A percentile compares a stretch with the other conserved stretches of the same genome.
Conservation (phyloP, 2,113 vertebrate species). For the Campylomormyrus numenius region DNA sequence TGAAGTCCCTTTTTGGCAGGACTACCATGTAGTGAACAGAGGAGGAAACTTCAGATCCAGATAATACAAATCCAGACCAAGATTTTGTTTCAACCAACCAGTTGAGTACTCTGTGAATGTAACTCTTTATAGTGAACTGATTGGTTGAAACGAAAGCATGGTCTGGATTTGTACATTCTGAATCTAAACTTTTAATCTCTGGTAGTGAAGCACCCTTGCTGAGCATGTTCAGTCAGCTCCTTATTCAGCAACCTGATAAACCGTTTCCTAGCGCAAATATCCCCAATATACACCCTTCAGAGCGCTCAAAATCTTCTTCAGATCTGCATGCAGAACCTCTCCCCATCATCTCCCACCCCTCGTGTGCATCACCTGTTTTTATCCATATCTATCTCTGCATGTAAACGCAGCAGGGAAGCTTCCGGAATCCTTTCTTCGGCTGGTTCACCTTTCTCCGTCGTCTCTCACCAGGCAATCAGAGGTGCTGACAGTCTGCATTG, state of each 20-base stretch:
- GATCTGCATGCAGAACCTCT: background rate
- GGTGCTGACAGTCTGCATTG: background rate
- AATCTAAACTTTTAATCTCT: no score
- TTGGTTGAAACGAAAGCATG: no score
- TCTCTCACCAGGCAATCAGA: background rate
- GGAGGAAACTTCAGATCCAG: no score
- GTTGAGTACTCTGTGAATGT: no score
- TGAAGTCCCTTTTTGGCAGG: background rate
- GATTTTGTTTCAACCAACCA: no score
- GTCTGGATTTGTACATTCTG: no score
- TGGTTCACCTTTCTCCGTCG: background rate
- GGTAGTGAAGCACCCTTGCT: background rate
- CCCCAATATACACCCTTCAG: background rate
- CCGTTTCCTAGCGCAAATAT: background rate
- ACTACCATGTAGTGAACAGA: background rate
- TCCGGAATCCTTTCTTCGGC: background rate
- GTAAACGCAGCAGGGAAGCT: background rate
- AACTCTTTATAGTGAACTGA: no score
- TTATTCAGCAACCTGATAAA: background rate
- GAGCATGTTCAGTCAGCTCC: background rate
- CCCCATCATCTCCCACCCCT: background rate
- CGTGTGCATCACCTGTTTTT: background rate
- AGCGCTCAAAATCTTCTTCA: background rate
- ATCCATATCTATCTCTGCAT: background rate
- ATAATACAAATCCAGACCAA: no score